These are phyloP conservation scores for Hofmannophila pseudospretella DNA, from an alignment of 2,888 invertebrate species.

Conservation along the genomic window DNA sequence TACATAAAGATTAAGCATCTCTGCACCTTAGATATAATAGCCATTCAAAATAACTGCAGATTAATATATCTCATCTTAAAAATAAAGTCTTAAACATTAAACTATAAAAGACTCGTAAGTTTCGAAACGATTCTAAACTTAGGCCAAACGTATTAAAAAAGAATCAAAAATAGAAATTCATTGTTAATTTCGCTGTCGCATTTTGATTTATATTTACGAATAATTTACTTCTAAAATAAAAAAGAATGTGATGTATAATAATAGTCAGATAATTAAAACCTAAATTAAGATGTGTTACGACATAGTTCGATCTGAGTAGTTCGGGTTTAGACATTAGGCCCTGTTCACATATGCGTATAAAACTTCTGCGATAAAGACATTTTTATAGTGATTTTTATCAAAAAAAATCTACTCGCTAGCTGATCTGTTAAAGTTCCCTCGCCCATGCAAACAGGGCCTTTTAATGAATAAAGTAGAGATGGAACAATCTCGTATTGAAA, in stretches of 20 bases:
- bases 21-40: slow-evolving; percentile 77
- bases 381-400: too few species aligned
- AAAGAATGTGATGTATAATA: slow-evolving; percentile 42
- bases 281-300: slow-evolving; percentile 42
- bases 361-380: too few species aligned
- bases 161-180: slow-evolving; percentile 48
- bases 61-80: slow-evolving; percentile 78
- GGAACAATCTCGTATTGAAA: slow-evolving; percentile 52
- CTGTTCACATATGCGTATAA: not conserved
- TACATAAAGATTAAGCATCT: slow-evolving; percentile 78
- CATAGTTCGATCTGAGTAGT: slow-evolving; percentile 34
- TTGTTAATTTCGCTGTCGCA: slow-evolving; percentile 64
- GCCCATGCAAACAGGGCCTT: not conserved
- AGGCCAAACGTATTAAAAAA: slow-evolving; percentile 64
- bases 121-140: slow-evolving; percentile 60
- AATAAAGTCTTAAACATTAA: slow-evolving; percentile 74
- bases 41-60: slow-evolving; percentile 77
- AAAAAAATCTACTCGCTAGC: too few species aligned
- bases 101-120: slow-evolving; percentile 65
- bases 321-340: not conserved
- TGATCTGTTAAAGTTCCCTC: not conserved
- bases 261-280: slow-evolving; percentile 45
- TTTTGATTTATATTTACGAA: slow-evolving; percentile 27
- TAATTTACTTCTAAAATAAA: slow-evolving; percentile 33
- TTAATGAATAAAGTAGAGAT: slow-evolving; percentile 19